These are phyloP conservation scores for Nerophis lumbriciformis DNA, from an alignment of 2,113 vertebrate species.

Conservation along the genomic window DNA sequence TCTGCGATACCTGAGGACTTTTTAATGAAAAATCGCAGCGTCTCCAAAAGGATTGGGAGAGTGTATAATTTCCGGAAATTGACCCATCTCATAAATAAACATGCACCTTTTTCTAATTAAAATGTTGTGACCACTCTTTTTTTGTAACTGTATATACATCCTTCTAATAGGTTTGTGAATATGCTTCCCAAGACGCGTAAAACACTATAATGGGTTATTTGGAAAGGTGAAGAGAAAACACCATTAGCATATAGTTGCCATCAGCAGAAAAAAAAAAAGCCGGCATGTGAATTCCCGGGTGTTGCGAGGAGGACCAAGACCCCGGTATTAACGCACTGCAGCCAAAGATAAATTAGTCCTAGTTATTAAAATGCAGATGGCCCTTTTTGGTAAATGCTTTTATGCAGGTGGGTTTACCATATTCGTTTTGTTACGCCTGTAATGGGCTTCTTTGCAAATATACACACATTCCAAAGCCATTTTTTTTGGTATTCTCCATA, in stretches of 20 bases:
- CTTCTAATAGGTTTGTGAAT: constrained; percentile 24
- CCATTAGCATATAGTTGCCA: constrained; percentile 59
- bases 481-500: constrained; percentile 12
- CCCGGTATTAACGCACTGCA: constrained; percentile 30
- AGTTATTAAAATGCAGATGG: constrained; percentile 62
- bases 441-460: constrained; percentile 13
- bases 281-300: constrained; percentile 32
- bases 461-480: constrained; percentile 14
- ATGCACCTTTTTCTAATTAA: constrained; percentile 17
- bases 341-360: constrained; percentile 49
- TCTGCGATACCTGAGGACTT: no score
- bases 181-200: constrained; percentile 15
- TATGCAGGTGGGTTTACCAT: constrained; percentile 27
- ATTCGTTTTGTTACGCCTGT: constrained; percentile 36
- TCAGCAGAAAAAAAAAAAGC: constrained; percentile 54
- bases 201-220: constrained; percentile 45
- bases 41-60: not conserved
- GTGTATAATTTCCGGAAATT: constrained; percentile 17
- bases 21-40: no score
- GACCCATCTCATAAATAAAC: constrained; percentile 21
- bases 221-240: constrained; percentile 43
- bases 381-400: constrained; percentile 45
- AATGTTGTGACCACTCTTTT: constrained; percentile 12
- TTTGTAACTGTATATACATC: constrained; percentile 23
- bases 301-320: constrained; percentile 37